Evolutionary conservation across 2,113 vertebrate genomes (phyloP), one percentile per base, ranked within the genome.

Genomic region (Pygoscelis adeliae): DNA sequence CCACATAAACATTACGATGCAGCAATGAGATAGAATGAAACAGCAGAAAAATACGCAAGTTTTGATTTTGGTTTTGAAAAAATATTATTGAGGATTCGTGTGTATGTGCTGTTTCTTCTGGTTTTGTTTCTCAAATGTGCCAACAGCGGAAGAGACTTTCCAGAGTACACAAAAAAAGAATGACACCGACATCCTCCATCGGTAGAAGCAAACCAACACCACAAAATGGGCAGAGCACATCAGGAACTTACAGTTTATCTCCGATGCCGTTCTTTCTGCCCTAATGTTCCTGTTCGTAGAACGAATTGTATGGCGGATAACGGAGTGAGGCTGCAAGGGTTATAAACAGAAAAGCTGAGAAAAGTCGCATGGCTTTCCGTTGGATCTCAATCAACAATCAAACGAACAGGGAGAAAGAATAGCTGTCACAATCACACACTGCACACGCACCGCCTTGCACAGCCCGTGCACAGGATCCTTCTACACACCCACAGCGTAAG

Each of bases 301-400:
- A 83, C 99, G 99, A 97, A 99, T 99, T 19, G 99, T 99, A 91
- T 99, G 99, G 90, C 99, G 99, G 95, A 99, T 98, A 3, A 98
- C 97, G 14, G 99, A 97, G 83, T 99, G 98, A n/a, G 99, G 98
- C 99, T 99, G 98, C 62, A 80, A 86, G 97, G 63, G 26, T 1
- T 32, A 69, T 1, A 93, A 96, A 23, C 13, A 34, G n/a, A 90
- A 25, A 53, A 27, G 40, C 11, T 82, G 13, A 84, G 44, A 16
- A 13, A 67, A 26, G 20, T 38, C 3, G 1, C 0, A 1, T 20
- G 40, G 77, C 25, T 46, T 83, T 52, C 58, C n/a, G 13, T 5
- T 9, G 53, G 26, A 19, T 76, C 65, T 65, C 74, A 56, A 30
- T 1, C 52, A 46, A 26, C 15, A 34, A 29, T 13, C 52, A 62